phyloP scores from a whole-genome alignment of 2,888 invertebrate genomes.

The Drosophila pullipes region DNA sequence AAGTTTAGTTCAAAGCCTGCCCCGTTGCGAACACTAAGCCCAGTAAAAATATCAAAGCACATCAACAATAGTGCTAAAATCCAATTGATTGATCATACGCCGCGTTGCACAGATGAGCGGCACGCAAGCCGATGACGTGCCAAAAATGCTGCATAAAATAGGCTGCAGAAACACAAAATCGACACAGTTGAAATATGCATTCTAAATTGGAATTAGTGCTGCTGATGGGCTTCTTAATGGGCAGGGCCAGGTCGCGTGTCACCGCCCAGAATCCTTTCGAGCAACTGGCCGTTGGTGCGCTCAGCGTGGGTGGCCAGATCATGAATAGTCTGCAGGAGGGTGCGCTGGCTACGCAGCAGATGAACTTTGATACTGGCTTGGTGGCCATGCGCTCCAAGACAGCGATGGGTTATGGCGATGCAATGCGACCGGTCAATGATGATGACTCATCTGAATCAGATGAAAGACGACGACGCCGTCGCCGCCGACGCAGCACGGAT shows the following conservation, averaged over 20 bases:
- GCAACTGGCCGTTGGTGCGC: constrained; percentile 46
- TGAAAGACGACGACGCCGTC: constrained; percentile 54
- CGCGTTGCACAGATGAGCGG: constrained; percentile 38
- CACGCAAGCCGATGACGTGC: constrained; percentile 41
- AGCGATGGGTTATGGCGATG: constrained; percentile 64
- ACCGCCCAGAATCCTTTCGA: constrained; percentile 54
- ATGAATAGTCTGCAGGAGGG: constrained; percentile 60
- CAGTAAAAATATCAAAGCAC: not conserved
- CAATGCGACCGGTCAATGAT: constrained; percentile 42
- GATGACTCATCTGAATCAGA: constrained; percentile 64
- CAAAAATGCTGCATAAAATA: constrained; percentile 35
- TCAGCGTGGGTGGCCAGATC: constrained; percentile 55
- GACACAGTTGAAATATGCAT: constrained; percentile 45
- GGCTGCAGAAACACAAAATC: not conserved
- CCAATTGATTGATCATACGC: constrained; percentile 35
- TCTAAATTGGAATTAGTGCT: constrained; percentile 35
- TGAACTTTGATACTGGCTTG: constrained; percentile 55
- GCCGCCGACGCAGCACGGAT: constrained; percentile 24
- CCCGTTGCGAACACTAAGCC: not conserved
- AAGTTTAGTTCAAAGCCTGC: constrained; percentile 21
- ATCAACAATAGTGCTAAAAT: constrained; percentile 5
- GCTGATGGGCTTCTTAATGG: constrained; percentile 41
- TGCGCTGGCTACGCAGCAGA: constrained; percentile 31
- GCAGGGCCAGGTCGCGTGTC: constrained; percentile 24
- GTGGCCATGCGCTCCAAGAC: constrained; percentile 50